Evolutionary conservation across 2,797 vertebrate genomes (phyloP).

Genomic region (Girardinus metallicus): DNA sequence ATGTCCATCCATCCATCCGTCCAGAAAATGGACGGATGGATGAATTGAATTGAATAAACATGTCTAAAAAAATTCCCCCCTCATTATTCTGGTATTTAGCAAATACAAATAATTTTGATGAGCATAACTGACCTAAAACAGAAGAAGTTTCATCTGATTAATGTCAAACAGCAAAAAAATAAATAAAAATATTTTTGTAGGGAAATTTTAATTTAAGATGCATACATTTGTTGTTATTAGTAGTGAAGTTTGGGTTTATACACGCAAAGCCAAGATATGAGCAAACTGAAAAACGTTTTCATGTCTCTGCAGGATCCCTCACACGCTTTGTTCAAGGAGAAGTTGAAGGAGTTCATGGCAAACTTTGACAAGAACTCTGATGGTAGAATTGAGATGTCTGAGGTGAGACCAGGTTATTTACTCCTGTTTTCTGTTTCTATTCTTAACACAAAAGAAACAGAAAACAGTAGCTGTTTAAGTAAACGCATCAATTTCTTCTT

Average conservation of each 20-base stretch:
- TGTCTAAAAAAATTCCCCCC: background rate
- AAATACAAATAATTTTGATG: background rate
- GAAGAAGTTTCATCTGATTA: background rate
- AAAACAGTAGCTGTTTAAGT: background rate
- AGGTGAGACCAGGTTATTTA: conserved; percentile 79
- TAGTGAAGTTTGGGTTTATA: background rate
- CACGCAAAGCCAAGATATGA: background rate
- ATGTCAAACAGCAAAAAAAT: background rate
- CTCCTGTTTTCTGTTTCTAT: too few relatives aligned
- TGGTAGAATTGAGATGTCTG: conserved; percentile 93
- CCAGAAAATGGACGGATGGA: too few relatives aligned
- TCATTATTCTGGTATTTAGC: background rate
- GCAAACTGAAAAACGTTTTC: background rate
- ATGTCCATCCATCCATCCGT: too few relatives aligned
- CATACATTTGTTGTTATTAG: background rate
- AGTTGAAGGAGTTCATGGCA: conserved; percentile 94
- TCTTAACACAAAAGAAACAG: too few relatives aligned
- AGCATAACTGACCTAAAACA: background rate
- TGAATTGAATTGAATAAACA: background rate
- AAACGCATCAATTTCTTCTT: conserved; percentile 13
- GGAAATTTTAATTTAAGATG: background rate
- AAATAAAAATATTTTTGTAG: background rate
- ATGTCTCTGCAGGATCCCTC: conserved; percentile 79
- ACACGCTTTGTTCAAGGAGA: conserved; percentile 84
- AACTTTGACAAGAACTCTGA: conserved; percentile 92